Evolutionary conservation across 2,797 vertebrate species (phyloP).

Genomic region (Acrocephalus scirpaceus): DNA sequence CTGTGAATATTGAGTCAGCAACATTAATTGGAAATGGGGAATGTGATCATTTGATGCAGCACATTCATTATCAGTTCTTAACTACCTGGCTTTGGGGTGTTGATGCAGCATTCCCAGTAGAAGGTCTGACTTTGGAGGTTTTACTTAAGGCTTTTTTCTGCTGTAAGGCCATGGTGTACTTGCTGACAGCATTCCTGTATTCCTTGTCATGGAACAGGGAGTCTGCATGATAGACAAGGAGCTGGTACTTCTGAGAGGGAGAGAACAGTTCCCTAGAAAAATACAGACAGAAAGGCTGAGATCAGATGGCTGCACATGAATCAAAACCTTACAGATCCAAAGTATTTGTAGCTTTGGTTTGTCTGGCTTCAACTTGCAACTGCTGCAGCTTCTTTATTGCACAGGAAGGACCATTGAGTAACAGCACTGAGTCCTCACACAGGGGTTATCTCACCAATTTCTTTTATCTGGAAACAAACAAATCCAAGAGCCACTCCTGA

Average conservation of each 20-base stretch:
- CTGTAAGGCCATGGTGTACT: conserved; percentile 96
- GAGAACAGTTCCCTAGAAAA: conserved; percentile 90
- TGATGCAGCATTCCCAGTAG: conserved; percentile 88
- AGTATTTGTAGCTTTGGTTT: neutral
- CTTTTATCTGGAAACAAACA: conserved; percentile 14
- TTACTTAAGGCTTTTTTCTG: conserved; percentile 98
- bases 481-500: neutral
- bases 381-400: neutral
- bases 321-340: neutral
- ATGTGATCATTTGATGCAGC: neutral
- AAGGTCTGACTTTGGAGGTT: conserved; percentile 96
- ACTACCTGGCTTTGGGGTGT: conserved; percentile 90
- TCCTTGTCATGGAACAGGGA: conserved; percentile 98
- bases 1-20: neutral
- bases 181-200: conserved; percentile 96
- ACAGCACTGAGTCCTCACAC: neutral
- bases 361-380: neutral
- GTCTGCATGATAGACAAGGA: conserved; percentile 95
- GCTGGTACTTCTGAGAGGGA: conserved; percentile 96
- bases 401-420: neutral
- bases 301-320: neutral
- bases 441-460: neutral
- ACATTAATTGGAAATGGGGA: accelerated
- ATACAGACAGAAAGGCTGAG: neutral
- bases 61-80: neutral